Evolutionary conservation across 2,797 vertebrate genomes (phyloP).

Genomic region (Pantherophis alleghaniensis): DNA sequence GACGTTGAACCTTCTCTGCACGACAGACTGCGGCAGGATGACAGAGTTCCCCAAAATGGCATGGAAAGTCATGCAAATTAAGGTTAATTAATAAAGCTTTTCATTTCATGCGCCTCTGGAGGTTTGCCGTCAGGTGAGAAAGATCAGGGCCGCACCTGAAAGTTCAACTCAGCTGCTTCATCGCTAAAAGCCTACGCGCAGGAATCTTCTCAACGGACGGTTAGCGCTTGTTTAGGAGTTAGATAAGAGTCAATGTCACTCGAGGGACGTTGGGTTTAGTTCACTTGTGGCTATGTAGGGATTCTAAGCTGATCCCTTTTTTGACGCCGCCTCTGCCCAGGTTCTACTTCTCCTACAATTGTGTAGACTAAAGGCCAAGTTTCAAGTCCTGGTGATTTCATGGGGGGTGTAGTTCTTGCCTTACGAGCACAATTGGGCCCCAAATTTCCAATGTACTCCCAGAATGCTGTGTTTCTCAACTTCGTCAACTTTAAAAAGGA

Average conservation of each 20-base stretch:
- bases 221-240: background rate
- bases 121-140: background rate
- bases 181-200: background rate
- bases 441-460: no score
- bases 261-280: background rate
- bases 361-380: background rate
- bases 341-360: background rate
- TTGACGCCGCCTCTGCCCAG: background rate
- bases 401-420: background rate
- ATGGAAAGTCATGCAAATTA: background rate
- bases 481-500: fast-evolving
- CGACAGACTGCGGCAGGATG: background rate
- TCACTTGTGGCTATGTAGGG: background rate
- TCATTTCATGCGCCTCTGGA: background rate
- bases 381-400: background rate
- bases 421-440: background rate
- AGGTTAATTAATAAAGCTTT: background rate
- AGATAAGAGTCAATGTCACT: background rate
- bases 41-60: background rate
- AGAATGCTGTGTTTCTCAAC: no score
- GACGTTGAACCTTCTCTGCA: background rate
- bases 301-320: background rate
- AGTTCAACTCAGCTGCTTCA: background rate
- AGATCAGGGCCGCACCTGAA: background rate
- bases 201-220: background rate